These are phyloP conservation scores for Mercenaria mercenaria DNA, from an alignment of 1,140 invertebrate genomes.

Conservation along the genomic window DNA sequence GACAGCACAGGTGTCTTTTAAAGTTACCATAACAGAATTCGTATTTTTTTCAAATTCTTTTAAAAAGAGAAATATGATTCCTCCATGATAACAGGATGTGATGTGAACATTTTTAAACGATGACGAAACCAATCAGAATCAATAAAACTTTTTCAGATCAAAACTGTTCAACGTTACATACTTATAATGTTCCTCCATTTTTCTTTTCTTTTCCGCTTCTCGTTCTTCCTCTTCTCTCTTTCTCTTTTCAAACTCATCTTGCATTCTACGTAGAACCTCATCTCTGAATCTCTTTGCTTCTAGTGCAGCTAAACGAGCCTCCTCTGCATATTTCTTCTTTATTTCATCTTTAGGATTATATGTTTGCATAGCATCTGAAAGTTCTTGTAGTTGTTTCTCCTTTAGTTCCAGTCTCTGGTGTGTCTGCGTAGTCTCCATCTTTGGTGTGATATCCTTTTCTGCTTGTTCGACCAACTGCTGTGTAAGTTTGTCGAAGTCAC, in stretches of 20 bases:
- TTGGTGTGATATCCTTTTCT: slow-evolving; percentile 77
- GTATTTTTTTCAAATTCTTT: no score
- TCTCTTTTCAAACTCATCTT: slow-evolving; percentile 77
- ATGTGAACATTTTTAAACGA: no score
- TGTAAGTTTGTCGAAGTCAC: slow-evolving; percentile 82
- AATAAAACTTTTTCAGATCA: no score
- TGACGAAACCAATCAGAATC: no score
- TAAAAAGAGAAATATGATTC: no score
- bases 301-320: slow-evolving; percentile 75
- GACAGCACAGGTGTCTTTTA: no score
- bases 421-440: slow-evolving; percentile 79
- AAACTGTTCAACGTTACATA: no score
- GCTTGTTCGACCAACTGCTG: slow-evolving; percentile 75
- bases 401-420: slow-evolving; percentile 81
- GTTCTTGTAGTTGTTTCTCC: slow-evolving; percentile 82
- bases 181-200: slow-evolving; percentile 79
- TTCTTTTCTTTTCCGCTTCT: slow-evolving; percentile 80
- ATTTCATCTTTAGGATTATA: slow-evolving; percentile 80
- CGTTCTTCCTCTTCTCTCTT: slow-evolving; percentile 76
- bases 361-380: slow-evolving; percentile 82
- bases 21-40: no score
- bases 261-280: slow-evolving; percentile 78
- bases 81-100: no score
- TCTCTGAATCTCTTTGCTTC: slow-evolving; percentile 78
- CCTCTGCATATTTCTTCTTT: slow-evolving; percentile 80